phyloP scores from a whole-genome alignment of 2,113 vertebrate species.

The Saguinus imperator region DNA sequence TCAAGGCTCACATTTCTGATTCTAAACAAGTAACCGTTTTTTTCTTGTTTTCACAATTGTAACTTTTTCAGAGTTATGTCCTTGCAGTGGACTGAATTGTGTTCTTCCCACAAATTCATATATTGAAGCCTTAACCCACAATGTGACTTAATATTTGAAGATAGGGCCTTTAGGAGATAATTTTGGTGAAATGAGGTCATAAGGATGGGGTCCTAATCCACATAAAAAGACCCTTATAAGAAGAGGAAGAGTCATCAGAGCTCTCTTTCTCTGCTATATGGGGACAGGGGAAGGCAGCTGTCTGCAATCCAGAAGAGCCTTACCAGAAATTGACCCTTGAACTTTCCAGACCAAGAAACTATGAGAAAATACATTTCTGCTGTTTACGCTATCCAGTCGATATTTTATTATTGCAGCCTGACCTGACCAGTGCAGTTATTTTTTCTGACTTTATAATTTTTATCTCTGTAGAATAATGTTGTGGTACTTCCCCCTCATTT shows the following conservation, averaged over 20 bases:
- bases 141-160: background rate
- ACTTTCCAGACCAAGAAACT: background rate
- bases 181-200: background rate
- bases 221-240: background rate
- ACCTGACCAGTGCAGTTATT: background rate
- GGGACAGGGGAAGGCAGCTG: background rate
- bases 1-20: background rate
- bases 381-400: background rate
- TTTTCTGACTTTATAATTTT: background rate
- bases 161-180: background rate
- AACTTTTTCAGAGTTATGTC: background rate
- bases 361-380: background rate
- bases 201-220: background rate
- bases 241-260: background rate
- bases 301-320: background rate
- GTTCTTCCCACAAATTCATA: background rate
- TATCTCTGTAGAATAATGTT: background rate
- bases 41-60: constrained; percentile 1
- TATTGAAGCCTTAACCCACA: background rate
- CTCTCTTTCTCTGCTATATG: background rate
- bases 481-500: background rate
- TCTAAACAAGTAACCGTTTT: background rate
- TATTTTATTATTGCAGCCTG: background rate
- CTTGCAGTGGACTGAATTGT: background rate
- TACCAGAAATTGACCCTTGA: background rate